Evolutionary conservation across 2,888 invertebrate species (phyloP).

Genomic region (Dorcus parallelipipedus): DNA sequence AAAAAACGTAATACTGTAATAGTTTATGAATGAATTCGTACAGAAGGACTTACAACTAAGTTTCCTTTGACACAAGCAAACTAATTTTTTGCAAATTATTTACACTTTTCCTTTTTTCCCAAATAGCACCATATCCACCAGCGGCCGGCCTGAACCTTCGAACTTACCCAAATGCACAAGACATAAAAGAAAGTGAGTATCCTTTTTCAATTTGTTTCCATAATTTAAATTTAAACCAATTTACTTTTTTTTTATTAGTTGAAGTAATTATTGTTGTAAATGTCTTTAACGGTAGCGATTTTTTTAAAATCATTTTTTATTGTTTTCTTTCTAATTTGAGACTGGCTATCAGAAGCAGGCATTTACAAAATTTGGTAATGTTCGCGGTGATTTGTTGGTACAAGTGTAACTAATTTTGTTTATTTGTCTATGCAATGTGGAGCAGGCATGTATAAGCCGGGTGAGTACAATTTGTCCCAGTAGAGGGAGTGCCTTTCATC

Average conservation of each 20-base stretch:
- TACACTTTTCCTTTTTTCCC: too few relatives aligned
- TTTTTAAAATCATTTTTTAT: too few relatives aligned
- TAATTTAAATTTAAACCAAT: not conserved
- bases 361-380: not conserved
- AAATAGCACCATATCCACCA: not conserved
- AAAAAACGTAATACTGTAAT: too few relatives aligned
- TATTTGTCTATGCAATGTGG: conserved; percentile 39
- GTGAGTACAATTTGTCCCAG: conserved; percentile 39
- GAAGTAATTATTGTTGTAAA: not conserved
- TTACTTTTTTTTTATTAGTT: conserved; percentile 22
- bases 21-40: too few relatives aligned
- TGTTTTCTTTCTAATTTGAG: too few relatives aligned
- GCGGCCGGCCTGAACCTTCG: conserved; percentile 58
- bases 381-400: not conserved
- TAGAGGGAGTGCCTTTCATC: conserved; percentile 18
- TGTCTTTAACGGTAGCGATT: not conserved
- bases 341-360: not conserved
- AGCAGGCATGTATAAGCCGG: conserved; percentile 46
- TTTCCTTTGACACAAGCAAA: too few relatives aligned
- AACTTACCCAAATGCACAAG: conserved; percentile 75
- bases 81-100: too few relatives aligned
- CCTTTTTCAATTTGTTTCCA: conserved; percentile 13
- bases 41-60: too few relatives aligned
- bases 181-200: conserved; percentile 80
- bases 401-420: conserved; percentile 32